Evolutionary conservation across 2,888 invertebrate genomes (phyloP).

Genomic region (Tribolium freemani): DNA sequence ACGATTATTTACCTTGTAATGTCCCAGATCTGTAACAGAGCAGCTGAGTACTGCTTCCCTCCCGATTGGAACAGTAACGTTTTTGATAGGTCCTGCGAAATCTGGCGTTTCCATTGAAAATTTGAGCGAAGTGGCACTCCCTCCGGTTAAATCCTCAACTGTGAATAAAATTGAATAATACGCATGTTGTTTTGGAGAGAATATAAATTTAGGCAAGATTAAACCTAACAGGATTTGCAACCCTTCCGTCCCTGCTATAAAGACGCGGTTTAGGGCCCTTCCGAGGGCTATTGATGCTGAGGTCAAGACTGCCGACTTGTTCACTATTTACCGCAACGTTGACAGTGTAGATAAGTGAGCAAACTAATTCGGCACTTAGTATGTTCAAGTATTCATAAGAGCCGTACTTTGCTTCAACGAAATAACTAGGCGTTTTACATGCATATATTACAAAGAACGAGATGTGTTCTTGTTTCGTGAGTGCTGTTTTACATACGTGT

Average conservation of each 20-base stretch:
- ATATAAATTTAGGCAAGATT: constrained; percentile 35
- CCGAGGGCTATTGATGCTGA: constrained; percentile 26
- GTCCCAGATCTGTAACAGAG: constrained; percentile 79
- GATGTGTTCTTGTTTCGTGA: background rate
- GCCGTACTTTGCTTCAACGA: constrained; percentile 6
- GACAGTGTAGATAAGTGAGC: constrained; percentile 33
- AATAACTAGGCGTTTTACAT: constrained; percentile 18
- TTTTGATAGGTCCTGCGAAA: constrained; percentile 79
- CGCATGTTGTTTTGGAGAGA: background rate
- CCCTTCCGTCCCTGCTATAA: constrained; percentile 37
- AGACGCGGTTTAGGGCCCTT: constrained; percentile 37
- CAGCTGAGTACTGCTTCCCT: constrained; percentile 82
- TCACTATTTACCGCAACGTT: constrained; percentile 19
- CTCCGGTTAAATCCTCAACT: constrained; percentile 45
- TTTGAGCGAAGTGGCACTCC: constrained; percentile 34
- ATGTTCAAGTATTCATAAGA: constrained; percentile 32
- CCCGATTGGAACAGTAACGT: constrained; percentile 82
- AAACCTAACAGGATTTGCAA: constrained; percentile 47
- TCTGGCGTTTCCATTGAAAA: constrained; percentile 73
- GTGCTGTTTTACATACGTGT: constrained; percentile 20
- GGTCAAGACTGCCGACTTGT: constrained; percentile 31
- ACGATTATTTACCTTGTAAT: constrained; percentile 75
- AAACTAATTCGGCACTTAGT: constrained; percentile 35
- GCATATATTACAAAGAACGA: constrained; percentile 11
- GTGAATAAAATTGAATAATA: constrained; percentile 29